Conservation (phyloP, 1,140 invertebrate genomes). For the Magallana ariakensis region DNA sequence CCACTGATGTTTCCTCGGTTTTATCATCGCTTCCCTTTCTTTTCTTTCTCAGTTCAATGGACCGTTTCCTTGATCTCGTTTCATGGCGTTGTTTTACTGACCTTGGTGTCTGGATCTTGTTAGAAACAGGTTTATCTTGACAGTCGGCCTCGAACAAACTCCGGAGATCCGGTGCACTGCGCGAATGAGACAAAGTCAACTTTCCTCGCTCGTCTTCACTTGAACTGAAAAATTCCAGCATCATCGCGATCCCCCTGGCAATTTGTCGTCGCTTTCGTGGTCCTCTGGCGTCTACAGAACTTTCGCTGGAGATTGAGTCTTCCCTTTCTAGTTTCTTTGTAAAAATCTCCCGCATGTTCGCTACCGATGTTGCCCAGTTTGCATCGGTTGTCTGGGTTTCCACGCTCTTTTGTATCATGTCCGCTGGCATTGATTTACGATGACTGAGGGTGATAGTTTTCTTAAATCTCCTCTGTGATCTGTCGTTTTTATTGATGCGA, state of each 20-base stretch:
- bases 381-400: slow-evolving; percentile 62
- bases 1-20: slow-evolving; percentile 50
- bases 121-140: slow-evolving; percentile 8
- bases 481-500: background rate
- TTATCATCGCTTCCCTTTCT: slow-evolving; percentile 54
- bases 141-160: slow-evolving; percentile 32
- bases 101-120: slow-evolving; percentile 49
- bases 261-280: slow-evolving; percentile 48
- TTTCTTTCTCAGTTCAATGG: slow-evolving; percentile 44
- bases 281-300: slow-evolving; percentile 58
- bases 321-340: slow-evolving; percentile 50
- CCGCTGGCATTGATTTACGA: slow-evolving; percentile 67
- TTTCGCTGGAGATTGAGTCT: slow-evolving; percentile 63
- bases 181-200: slow-evolving; percentile 54
- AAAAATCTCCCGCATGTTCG: slow-evolving; percentile 53
- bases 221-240: slow-evolving; percentile 70
- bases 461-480: slow-evolving; percentile 49
- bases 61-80: slow-evolving; percentile 45
- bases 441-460: slow-evolving; percentile 57
- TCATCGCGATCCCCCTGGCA: slow-evolving; percentile 63
- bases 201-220: slow-evolving; percentile 64
- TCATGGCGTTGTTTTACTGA: slow-evolving; percentile 58
- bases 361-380: slow-evolving; percentile 41
- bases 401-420: slow-evolving; percentile 59
- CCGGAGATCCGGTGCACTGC: slow-evolving; percentile 61